phyloP scores from a whole-genome alignment of 1,140 invertebrate species.

The Achroia grisella region DNA sequence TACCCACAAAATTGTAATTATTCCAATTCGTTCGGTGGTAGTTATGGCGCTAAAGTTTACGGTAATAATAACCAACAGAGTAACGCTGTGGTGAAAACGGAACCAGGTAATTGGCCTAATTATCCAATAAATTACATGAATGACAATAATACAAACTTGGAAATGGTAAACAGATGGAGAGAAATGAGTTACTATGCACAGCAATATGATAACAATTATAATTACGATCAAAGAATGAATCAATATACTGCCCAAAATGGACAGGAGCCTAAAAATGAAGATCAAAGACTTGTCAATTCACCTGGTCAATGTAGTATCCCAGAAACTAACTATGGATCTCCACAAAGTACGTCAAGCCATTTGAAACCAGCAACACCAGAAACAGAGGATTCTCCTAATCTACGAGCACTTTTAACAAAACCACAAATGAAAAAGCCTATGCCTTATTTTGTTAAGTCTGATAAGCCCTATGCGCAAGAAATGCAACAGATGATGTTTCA shows the following conservation, averaged over 20 bases:
- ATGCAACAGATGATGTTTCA: constrained; percentile 34
- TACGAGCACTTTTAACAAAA: constrained; percentile 34
- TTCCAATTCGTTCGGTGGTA: constrained; percentile 17
- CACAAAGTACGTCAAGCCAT: constrained; percentile 36
- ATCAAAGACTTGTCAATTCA: constrained; percentile 37
- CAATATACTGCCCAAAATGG: constrained; percentile 11
- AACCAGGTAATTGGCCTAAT: constrained; percentile 41
- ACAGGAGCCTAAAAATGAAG: constrained; percentile 29
- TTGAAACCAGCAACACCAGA: constrained; percentile 34
- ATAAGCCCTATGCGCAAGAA: constrained; percentile 38
- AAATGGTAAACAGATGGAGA: constrained; percentile 49
- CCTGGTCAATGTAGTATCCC: constrained; percentile 45
- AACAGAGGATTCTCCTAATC: constrained; percentile 39
- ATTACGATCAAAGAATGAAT: constrained; percentile 27
- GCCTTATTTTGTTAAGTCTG: constrained; percentile 29
- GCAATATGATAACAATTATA: constrained; percentile 28
- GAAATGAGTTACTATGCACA: constrained; percentile 47
- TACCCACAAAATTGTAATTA: constrained; percentile 39
- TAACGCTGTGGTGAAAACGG: constrained; percentile 37
- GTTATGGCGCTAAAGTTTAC: constrained; percentile 21
- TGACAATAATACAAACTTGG: constrained; percentile 30
- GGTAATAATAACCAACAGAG: constrained; percentile 16
- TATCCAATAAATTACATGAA: constrained; percentile 34
- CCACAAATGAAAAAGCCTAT: constrained; percentile 19
- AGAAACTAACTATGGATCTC: constrained; percentile 49